A percentile compares a stretch with the other conserved stretches of the same genome.
Conservation (phyloP, 2,113 vertebrate species). For the Alectura lathami region DNA sequence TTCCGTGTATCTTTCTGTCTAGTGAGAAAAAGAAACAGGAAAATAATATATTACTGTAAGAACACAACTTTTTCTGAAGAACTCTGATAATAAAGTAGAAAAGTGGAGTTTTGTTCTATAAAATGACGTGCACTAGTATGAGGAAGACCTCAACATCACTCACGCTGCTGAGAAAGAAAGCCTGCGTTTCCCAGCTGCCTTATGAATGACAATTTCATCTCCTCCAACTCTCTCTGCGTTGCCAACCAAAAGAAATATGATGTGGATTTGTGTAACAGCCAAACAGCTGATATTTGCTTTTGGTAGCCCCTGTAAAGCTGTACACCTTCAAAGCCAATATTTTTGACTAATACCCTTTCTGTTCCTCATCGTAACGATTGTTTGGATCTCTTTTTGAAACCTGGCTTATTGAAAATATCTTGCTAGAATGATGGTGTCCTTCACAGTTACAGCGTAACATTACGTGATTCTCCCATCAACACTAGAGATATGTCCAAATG, state of each 20-base stretch:
- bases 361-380: background rate
- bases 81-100: background rate
- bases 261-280: background rate
- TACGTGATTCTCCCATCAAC: background rate
- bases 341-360: constrained; percentile 33
- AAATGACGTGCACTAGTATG: background rate
- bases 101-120: background rate
- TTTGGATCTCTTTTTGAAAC: background rate
- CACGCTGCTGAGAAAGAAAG: background rate
- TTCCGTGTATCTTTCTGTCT: background rate
- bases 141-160: constrained; percentile 18
- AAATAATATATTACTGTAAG: constrained; percentile 3
- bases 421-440: background rate
- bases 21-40: background rate
- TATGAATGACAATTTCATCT: background rate
- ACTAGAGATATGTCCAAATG: background rate
- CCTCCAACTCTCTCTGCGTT: background rate
- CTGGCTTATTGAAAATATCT: background rate
- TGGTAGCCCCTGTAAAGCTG: background rate
- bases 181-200: background rate
- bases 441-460: background rate
- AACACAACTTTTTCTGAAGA: constrained; percentile 1
- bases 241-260: constrained; percentile 8
- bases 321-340: constrained; percentile 11
- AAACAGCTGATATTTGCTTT: constrained; percentile 14